These are phyloP conservation scores for Crossocerus cetratus DNA, from an alignment of 2,888 invertebrate genomes.

Conservation along the genomic window DNA sequence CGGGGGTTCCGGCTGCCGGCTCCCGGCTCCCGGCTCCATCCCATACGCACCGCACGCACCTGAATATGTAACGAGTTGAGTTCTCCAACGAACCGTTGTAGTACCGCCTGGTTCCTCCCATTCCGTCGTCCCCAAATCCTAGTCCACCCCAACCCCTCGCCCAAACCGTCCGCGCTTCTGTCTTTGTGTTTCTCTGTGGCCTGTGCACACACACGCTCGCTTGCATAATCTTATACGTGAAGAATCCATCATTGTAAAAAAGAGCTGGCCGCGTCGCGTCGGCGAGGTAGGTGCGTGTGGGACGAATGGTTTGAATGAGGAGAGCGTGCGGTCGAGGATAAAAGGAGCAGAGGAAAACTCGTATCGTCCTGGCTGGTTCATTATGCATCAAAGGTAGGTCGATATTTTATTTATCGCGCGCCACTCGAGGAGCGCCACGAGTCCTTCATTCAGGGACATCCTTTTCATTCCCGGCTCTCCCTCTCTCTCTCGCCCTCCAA, in stretches of 20 bases:
- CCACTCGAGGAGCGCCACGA: conserved; percentile 33
- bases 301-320: too few relatives aligned
- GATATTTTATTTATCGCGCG: conserved; percentile 53
- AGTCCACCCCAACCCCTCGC: too few relatives aligned
- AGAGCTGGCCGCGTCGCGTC: too few relatives aligned
- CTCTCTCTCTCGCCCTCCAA: neutral
- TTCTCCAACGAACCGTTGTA: neutral
- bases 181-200: too few relatives aligned
- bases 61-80: conserved; percentile 38
- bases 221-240: too few relatives aligned
- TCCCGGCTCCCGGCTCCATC: too few relatives aligned
- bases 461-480: conserved; percentile 14
- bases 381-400: conserved; percentile 1
- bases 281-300: too few relatives aligned
- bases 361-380: neutral
- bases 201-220: too few relatives aligned
- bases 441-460: conserved; percentile 20
- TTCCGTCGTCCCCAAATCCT: too few relatives aligned
- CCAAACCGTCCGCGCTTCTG: too few relatives aligned
- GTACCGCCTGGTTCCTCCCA: neutral
- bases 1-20: neutral
- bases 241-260: too few relatives aligned
- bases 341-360: neutral
- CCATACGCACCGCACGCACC: conserved; percentile 11
- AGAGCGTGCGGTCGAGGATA: neutral